Evolutionary conservation across 1,140 invertebrate genomes (phyloP).

Genomic region (Hormaphis cornu): DNA sequence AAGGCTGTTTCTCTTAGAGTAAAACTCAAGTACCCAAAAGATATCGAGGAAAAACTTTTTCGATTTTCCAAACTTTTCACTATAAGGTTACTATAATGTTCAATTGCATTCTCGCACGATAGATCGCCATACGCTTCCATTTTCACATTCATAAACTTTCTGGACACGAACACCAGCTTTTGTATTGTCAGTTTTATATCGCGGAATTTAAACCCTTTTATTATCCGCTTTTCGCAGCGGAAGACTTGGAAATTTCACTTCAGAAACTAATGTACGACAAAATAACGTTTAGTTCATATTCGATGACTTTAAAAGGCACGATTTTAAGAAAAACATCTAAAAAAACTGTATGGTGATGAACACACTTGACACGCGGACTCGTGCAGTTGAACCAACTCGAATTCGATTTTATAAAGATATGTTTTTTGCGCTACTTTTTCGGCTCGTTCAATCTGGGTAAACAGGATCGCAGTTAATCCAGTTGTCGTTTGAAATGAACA

Average conservation of each 20-base stretch:
- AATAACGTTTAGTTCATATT: neutral
- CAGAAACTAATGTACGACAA: neutral
- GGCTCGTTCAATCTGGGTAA: no score
- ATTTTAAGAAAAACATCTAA: neutral
- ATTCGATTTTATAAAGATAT: no score
- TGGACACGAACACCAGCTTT: neutral
- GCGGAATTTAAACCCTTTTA: neutral
- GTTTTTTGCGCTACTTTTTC: no score
- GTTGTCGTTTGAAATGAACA: no score
- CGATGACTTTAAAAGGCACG: neutral
- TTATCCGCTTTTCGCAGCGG: neutral
- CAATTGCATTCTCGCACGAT: slow-evolving; percentile 12
- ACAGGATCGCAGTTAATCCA: no score
- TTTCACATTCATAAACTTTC: neutral
- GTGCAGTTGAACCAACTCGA: no score
- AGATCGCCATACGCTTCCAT: neutral
- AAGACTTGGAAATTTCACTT: neutral
- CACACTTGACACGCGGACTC: no score
- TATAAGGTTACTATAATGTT: slow-evolving; percentile 14
- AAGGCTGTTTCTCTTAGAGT: neutral
- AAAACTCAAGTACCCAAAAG: neutral
- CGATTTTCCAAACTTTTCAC: slow-evolving; percentile 16
- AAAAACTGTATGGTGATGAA: no score
- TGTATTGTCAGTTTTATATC: neutral
- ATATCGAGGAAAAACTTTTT: slow-evolving; percentile 18